A percentile compares a stretch with the other conserved stretches of the same genome.
phyloP scores from a whole-genome alignment of 2,797 vertebrate genomes.

The Etheostoma nigrum region DNA sequence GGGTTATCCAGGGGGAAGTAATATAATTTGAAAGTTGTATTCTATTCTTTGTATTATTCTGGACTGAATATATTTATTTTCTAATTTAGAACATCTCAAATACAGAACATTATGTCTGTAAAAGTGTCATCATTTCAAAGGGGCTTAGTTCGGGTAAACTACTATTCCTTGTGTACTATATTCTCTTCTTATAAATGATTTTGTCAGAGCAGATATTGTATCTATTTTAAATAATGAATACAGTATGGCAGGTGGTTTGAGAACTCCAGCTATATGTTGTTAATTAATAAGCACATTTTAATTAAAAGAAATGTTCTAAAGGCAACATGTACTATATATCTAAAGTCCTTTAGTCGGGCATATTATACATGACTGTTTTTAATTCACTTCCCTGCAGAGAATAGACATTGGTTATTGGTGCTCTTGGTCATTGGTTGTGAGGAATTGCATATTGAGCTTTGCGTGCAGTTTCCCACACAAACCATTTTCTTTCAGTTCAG shows the following conservation, averaged over 20 bases:
- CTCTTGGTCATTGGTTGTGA: not conserved
- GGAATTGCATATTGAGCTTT: constrained; percentile 16
- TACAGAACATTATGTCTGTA: not conserved
- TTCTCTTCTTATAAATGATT: not conserved
- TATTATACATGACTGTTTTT: constrained; percentile 2
- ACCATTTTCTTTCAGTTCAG: constrained; percentile 59
- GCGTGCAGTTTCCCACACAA: constrained; percentile 42
- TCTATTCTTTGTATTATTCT: not conserved
- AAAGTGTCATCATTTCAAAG: not conserved
- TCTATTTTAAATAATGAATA: not conserved
- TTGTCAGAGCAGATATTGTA: not conserved
- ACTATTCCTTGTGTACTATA: not conserved
- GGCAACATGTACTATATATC: not conserved
- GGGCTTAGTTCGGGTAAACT: not conserved
- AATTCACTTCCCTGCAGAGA: constrained; percentile 6
- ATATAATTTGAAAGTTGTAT: not conserved
- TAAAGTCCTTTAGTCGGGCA: not conserved
- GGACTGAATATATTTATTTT: not conserved
- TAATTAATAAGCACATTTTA: not conserved
- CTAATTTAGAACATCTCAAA: not conserved
- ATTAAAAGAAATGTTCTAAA: not conserved
- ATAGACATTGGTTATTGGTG: not conserved
- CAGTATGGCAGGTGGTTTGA: not conserved
- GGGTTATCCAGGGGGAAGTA: not conserved
- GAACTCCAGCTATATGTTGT: not conserved